Evolutionary conservation across 2,113 vertebrate genomes (phyloP), one percentile per base, ranked within the genome.

Genomic region (Prunella himalayana): DNA sequence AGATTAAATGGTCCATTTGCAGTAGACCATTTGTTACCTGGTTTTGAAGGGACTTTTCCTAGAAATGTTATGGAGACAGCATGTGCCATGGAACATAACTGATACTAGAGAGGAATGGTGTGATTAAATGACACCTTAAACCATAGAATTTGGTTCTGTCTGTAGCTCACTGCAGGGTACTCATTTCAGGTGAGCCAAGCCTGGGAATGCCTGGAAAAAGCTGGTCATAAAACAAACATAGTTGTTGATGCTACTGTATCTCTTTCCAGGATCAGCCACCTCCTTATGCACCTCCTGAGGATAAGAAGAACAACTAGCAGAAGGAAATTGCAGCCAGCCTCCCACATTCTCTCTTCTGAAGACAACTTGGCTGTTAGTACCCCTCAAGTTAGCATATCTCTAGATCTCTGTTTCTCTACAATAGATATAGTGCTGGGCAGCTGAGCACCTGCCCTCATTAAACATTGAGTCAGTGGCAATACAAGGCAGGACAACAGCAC

Each of bases 241-340:
- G 17, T 28, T 72, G n/a, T 54, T 88, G 76, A 93, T 64, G 85
- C 27, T 83, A 10, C 56, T 33, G 42, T 91, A 24, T 96, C 78
- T 78, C 49, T 21, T 82, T 91, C 57, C 95, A 99, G 98, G 98
- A 98, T 88, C 98, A 98, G 57, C 98, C 98, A 85, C 98, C 98
- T 96, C 98, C 98, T 13, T 99, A 98, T 23, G 50, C 98, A 39
- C 93, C 97, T 78, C 98, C 96, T 63, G 98, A 98, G 85, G 98
- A 99, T 22, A 98, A 99, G 97, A 99, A 98, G 94, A 98, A 97
- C 95, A 98, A 98, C 98, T 98, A 94, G 94, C 8, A 75, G 89
- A 94, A 79, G 33, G 77, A 86, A 84, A 42, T 39, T 41, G 60
- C 70, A 80, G 35, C 44, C 50, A 69, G 45, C 50, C 44, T 92